Conservation (phyloP, 2,888 invertebrate species). For the Polylopha cassiicola region DNA sequence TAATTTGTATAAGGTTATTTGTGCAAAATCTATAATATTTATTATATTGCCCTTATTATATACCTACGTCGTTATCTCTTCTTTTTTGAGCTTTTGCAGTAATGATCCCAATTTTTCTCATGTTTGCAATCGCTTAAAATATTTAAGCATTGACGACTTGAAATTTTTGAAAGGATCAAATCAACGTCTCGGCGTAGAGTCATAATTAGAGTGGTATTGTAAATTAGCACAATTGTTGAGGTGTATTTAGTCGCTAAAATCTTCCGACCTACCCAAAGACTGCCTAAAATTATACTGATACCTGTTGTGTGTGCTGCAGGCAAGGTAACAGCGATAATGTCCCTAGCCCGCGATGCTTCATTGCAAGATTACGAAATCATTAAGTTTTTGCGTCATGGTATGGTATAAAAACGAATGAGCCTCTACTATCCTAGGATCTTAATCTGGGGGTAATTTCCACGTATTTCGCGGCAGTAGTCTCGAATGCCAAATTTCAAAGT, state of each 20-base stretch:
- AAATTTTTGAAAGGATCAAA: conserved; percentile 26
- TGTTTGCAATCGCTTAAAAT: no score
- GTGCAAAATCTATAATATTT: no score
- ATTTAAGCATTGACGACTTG: neutral
- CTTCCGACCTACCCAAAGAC: conserved; percentile 79
- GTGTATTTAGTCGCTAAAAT: conserved; percentile 67
- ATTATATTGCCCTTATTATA: no score
- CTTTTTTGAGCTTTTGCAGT: no score
- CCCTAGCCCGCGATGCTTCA: conserved; percentile 57
- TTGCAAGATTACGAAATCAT: conserved; percentile 46
- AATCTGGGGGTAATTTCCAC: no score
- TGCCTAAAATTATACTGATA: conserved; percentile 70
- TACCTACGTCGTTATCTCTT: no score
- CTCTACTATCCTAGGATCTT: no score
- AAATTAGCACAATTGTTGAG: conserved; percentile 50
- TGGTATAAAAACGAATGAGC: no score
- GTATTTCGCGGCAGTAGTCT: no score
- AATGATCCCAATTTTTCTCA: no score
- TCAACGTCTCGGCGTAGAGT: conserved; percentile 43
- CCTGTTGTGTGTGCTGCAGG: conserved; percentile 62
- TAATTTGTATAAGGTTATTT: no score
- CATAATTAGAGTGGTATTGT: conserved; percentile 51
- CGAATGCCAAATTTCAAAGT: neutral
- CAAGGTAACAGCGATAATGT: conserved; percentile 44
- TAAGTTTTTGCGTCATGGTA: conserved; percentile 5